A percentile compares a stretch with the other conserved stretches of the same genome.
Conservation (phyloP, 1,140 invertebrate genomes). For the Amphibalanus amphitrite region DNA sequence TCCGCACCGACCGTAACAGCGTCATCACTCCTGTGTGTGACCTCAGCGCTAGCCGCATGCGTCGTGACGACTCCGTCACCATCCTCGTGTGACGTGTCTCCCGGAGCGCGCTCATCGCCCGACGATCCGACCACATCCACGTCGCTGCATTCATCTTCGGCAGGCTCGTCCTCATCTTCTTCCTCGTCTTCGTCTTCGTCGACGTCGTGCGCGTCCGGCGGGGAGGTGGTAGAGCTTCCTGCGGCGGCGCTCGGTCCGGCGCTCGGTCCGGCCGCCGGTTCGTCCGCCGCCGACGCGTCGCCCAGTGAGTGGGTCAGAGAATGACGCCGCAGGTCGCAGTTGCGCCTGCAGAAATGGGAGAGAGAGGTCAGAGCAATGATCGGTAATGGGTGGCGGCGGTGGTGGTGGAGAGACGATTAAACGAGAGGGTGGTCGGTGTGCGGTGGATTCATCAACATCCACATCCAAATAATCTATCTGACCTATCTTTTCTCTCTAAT, state of each 20-base stretch:
- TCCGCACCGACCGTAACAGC: too few relatives aligned
- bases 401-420: slow-evolving; percentile 77
- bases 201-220: slow-evolving; percentile 11
- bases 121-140: neutral
- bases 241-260: slow-evolving; percentile 19
- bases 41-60: too few relatives aligned
- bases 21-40: too few relatives aligned
- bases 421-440: slow-evolving; percentile 71
- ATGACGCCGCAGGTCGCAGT: slow-evolving; percentile 61
- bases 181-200: slow-evolving; percentile 10
- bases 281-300: slow-evolving; percentile 48
- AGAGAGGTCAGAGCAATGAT: slow-evolving; percentile 90
- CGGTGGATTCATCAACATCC: slow-evolving; percentile 72
- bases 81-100: too few relatives aligned
- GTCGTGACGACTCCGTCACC: too few relatives aligned
- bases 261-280: slow-evolving; percentile 35
- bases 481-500: slow-evolving; percentile 82
- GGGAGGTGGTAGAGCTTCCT: slow-evolving; percentile 25
- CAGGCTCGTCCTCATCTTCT: slow-evolving; percentile 11
- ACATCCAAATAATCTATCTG: too few relatives aligned
- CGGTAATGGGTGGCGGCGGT: slow-evolving; percentile 70
- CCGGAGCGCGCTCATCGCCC: neutral
- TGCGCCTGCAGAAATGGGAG: slow-evolving; percentile 41
- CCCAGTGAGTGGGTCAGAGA: slow-evolving; percentile 67
- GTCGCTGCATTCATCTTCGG: slow-evolving; percentile 10